phyloP scores from a whole-genome alignment of 1,140 invertebrate species.

The Bombus polaris region DNA sequence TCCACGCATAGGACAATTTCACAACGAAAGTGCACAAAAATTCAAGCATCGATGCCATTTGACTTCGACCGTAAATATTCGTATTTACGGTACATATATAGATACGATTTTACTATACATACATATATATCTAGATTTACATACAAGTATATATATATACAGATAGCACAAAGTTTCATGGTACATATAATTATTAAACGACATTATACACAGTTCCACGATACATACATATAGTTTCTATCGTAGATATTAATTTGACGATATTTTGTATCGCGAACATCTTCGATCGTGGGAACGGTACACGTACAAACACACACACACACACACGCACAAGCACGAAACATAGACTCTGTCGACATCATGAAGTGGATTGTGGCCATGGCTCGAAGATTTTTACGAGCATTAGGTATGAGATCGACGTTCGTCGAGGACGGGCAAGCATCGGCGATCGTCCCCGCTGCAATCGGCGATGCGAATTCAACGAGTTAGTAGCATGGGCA shows the following conservation, averaged over 20 bases:
- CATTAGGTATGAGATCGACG: slow-evolving; percentile 66
- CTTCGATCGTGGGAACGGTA: not conserved
- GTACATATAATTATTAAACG: not conserved
- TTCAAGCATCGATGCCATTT: not conserved
- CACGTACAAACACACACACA: slow-evolving; percentile 29
- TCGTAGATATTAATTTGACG: not conserved
- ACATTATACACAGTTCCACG: not conserved
- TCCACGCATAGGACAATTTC: not conserved
- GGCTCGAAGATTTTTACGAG: slow-evolving; percentile 60
- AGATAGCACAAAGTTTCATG: not conserved
- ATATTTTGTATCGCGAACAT: not conserved
- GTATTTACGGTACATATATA: not conserved
- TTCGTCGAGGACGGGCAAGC: slow-evolving; percentile 60
- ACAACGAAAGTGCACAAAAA: not conserved
- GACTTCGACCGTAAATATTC: not conserved
- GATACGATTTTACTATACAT: not conserved
- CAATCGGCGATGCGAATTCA: slow-evolving; percentile 55
- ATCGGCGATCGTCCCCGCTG: slow-evolving; percentile 58
- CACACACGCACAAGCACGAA: slow-evolving; percentile 7
- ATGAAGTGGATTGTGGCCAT: slow-evolving; percentile 56
- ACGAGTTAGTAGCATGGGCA: slow-evolving; percentile 79
- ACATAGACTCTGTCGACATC: slow-evolving; percentile 42
- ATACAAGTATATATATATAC: not conserved
- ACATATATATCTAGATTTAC: not conserved
- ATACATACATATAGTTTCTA: not conserved